These are phyloP conservation scores for Coregonus suidteri DNA, from an alignment of 2,797 vertebrate genomes.

Conservation along the genomic window DNA sequence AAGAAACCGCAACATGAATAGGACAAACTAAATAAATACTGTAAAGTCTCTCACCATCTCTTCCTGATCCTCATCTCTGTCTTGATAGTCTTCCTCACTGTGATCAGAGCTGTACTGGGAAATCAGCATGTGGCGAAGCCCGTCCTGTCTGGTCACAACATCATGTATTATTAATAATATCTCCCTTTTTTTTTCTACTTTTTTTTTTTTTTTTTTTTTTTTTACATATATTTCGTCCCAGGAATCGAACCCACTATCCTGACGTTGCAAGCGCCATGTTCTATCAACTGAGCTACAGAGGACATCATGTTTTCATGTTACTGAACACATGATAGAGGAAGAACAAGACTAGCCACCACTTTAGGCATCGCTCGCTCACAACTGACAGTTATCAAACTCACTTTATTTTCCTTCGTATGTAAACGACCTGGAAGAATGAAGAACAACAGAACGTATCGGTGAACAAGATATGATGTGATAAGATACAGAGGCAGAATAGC, in stretches of 20 bases:
- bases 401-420: conserved; percentile 51
- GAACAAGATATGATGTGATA: neutral
- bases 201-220: too few species aligned
- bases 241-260: too few species aligned
- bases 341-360: neutral
- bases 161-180: too few species aligned
- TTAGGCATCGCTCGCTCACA: too few species aligned
- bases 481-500: neutral
- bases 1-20: too few species aligned
- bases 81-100: conserved; percentile 24
- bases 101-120: conserved; percentile 65
- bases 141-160: conserved; percentile 41
- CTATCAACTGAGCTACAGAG: too few species aligned
- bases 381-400: conserved; percentile 18
- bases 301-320: too few species aligned
- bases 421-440: conserved; percentile 41
- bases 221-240: too few species aligned
- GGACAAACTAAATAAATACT: neutral
- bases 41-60: conserved; percentile 41
- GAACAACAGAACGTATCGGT: conserved; percentile 10
- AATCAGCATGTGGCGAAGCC: conserved; percentile 61
- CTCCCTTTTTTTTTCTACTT: too few species aligned
- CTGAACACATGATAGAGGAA: neutral
- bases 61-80: conserved; percentile 24
- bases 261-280: too few species aligned